Evolutionary conservation across 1,140 invertebrate species (phyloP).

Genomic region (Zaprionus nigranus): DNA sequence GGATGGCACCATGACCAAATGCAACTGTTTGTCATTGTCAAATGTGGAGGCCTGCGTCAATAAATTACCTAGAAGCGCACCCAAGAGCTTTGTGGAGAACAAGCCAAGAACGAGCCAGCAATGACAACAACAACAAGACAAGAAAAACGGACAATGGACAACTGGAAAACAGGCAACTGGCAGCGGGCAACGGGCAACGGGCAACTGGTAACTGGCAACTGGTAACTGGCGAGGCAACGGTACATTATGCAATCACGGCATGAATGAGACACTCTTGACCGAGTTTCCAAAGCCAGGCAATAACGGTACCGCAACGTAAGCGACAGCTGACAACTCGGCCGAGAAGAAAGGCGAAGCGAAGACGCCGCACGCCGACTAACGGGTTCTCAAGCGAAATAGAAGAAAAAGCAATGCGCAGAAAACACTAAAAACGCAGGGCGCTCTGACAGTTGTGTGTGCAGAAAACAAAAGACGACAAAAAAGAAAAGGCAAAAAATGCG

Average conservation of each 20-base stretch:
- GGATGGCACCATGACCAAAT: conserved; percentile 70
- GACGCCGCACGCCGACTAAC: conserved; percentile 54
- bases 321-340: conserved; percentile 71
- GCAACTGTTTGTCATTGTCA: conserved; percentile 69
- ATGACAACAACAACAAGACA: conserved; percentile 15
- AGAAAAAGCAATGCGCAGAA: conserved; percentile 25
- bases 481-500: neutral
- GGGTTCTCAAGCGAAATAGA: conserved; percentile 54
- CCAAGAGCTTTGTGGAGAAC: conserved; percentile 58
- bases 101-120: conserved; percentile 47
- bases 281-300: conserved; percentile 81
- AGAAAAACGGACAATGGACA: conserved; percentile 46
- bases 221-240: conserved; percentile 56
- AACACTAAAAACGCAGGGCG: neutral
- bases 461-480: neutral
- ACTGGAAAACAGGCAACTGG: conserved; percentile 25
- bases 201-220: conserved; percentile 11
- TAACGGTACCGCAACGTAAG: conserved; percentile 77
- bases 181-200: conserved; percentile 51
- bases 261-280: conserved; percentile 84
- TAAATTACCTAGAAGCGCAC: conserved; percentile 76
- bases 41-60: conserved; percentile 73
- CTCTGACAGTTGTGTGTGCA: neutral
- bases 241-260: conserved; percentile 84
- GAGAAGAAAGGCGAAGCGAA: conserved; percentile 34